Evolutionary conservation across 1,140 invertebrate species (phyloP), one percentile per base, ranked within the genome.

Genomic region (Melipona quadrifasciata): DNA sequence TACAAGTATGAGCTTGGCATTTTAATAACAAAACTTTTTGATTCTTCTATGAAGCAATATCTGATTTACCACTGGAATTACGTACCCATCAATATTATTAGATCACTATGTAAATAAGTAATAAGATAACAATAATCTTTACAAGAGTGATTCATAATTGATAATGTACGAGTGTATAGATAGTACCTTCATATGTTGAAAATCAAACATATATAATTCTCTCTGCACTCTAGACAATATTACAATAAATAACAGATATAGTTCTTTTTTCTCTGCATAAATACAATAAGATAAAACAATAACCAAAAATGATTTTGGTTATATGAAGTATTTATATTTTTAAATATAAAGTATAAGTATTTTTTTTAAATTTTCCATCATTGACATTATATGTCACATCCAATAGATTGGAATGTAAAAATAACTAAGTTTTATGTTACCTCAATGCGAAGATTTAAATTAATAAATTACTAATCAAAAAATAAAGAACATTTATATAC

Each of bases 1-100:
- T 98, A 98, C 70, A 99, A 94, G 88, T 97, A 95, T 53, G 97
- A 97, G 93, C 96, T 97, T 79, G 97, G 96, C 96, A 97, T 97
- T 81, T 88, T 93, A 65, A 80, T 24, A 65, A 8, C 10, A 27
- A 31, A 55, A 61, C 19, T 0, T 21, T 51, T 19, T 78, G 21
- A 53, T 51, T 68, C 31, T 79, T 47, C 76, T 84, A 21, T 16
- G 64, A 84, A 19, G 55, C 5, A 61, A 24, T n/a, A 47, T 21
- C 39, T 76, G 1, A 51, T 12, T 65, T 55, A 53, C 1, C 17
- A 64, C 17, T 21, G 31, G n/a, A 51, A 31, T 51, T 70, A 31
- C 21, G 34, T 8, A 21, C 1, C 10, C 24, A 0, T 31, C 4
- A 16, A 39, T 58, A 47, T 55, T 31, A 58, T 75, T 75, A 61